phyloP scores from a whole-genome alignment of 2,797 vertebrate species.

The Sebastes wilsoni region DNA sequence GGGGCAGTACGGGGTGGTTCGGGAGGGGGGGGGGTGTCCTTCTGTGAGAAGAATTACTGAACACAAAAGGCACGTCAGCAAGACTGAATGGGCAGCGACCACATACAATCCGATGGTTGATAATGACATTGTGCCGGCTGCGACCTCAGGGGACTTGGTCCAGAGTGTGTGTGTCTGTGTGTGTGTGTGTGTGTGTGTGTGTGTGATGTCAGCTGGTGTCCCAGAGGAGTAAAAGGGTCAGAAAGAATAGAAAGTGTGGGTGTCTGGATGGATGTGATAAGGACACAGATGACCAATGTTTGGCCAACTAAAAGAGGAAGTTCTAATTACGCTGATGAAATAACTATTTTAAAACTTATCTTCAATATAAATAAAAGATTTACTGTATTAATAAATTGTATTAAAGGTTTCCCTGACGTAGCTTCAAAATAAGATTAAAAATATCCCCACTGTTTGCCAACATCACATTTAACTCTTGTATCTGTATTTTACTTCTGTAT shows the following conservation, averaged over 20 bases:
- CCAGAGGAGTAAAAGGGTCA: constrained; percentile 33
- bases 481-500: background rate
- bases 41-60: constrained; percentile 77
- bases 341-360: background rate
- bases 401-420: background rate
- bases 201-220: constrained; percentile 67
- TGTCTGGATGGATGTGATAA: constrained; percentile 55
- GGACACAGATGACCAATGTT: constrained; percentile 39
- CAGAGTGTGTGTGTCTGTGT: constrained; percentile 26
- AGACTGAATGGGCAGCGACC: constrained; percentile 76
- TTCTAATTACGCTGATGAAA: background rate
- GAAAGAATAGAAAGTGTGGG: constrained; percentile 30
- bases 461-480: background rate
- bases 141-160: constrained; percentile 65
- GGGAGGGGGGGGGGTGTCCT: constrained; percentile 22
- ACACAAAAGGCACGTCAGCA: constrained; percentile 79
- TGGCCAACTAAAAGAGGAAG: background rate
- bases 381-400: background rate
- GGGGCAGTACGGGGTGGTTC: constrained; percentile 34
- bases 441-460: too few species aligned
- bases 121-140: constrained; percentile 77
- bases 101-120: constrained; percentile 78
- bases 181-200: constrained; percentile 29
- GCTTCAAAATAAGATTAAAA: background rate
- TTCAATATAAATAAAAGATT: background rate